phyloP scores from a whole-genome alignment of 2,113 vertebrate species.

The Aegithalos caudatus region DNA sequence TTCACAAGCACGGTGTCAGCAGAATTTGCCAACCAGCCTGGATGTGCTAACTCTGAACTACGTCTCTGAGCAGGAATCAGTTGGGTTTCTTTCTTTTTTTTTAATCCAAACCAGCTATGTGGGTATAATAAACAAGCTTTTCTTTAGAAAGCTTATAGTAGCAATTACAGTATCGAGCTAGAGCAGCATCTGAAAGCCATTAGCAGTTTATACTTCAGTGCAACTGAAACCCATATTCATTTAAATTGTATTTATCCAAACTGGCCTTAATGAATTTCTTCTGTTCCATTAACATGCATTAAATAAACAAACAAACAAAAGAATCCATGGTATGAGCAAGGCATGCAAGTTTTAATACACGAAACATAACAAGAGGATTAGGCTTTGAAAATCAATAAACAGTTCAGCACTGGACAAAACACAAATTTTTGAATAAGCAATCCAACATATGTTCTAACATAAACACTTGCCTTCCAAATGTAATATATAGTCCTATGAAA shows the following conservation, averaged over 20 bases:
- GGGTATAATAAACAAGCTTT: slow-evolving; percentile 36
- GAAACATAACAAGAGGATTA: slow-evolving; percentile 68
- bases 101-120: not conserved
- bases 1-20: slow-evolving; percentile 60
- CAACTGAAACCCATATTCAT: slow-evolving; percentile 21
- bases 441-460: slow-evolving; percentile 66
- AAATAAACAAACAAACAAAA: slow-evolving; percentile 63
- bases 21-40: slow-evolving; percentile 50
- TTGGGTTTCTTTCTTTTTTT: not conserved
- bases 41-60: slow-evolving; percentile 43
- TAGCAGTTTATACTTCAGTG: slow-evolving; percentile 67
- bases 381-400: slow-evolving; percentile 60
- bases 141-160: not conserved
- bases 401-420: slow-evolving; percentile 62
- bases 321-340: slow-evolving; percentile 42
- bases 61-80: not conserved
- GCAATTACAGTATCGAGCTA: slow-evolving; percentile 31
- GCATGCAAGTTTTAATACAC: slow-evolving; percentile 70
- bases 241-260: slow-evolving; percentile 42
- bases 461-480: slow-evolving; percentile 70
- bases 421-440: slow-evolving; percentile 54
- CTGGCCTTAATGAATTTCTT: slow-evolving; percentile 66
- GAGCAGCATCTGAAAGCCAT: slow-evolving; percentile 71
- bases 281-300: slow-evolving; percentile 72
- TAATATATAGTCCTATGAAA: slow-evolving; percentile 67